Conservation (phyloP, 2,797 vertebrate genomes). For the Rhinoraja longicauda region DNA sequence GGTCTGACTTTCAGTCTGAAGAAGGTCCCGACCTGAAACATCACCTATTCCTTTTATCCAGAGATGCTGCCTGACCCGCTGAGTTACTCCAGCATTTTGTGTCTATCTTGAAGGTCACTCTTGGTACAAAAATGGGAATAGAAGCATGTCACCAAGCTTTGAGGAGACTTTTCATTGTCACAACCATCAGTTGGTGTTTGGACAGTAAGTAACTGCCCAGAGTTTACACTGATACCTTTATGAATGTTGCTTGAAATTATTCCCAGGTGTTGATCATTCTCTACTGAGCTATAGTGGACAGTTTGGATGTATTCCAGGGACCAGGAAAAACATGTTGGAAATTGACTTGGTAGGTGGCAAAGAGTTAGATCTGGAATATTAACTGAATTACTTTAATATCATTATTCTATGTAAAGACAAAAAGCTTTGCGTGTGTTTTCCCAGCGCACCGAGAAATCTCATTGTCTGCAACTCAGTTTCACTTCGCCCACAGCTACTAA, state of each 20-base stretch:
- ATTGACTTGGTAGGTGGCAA: neutral
- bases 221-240: neutral
- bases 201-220: neutral
- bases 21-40: too few species aligned
- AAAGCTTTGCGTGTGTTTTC: neutral
- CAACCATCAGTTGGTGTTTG: neutral
- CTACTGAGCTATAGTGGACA: too few species aligned
- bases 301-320: neutral
- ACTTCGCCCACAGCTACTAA: too few species aligned
- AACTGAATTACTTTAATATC: neutral
- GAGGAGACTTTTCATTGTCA: neutral
- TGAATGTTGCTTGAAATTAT: slow-evolving; percentile 16
- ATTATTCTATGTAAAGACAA: neutral
- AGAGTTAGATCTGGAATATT: neutral
- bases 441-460: too few species aligned
- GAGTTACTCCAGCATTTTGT: too few species aligned
- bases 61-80: too few species aligned
- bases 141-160: neutral
- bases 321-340: neutral
- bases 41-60: too few species aligned
- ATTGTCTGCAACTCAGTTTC: too few species aligned
- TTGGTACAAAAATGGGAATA: neutral
- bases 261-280: neutral
- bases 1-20: too few species aligned
- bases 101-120: too few species aligned